Conservation (phyloP, 1,140 invertebrate species). For the Lepidurus packardi region DNA sequence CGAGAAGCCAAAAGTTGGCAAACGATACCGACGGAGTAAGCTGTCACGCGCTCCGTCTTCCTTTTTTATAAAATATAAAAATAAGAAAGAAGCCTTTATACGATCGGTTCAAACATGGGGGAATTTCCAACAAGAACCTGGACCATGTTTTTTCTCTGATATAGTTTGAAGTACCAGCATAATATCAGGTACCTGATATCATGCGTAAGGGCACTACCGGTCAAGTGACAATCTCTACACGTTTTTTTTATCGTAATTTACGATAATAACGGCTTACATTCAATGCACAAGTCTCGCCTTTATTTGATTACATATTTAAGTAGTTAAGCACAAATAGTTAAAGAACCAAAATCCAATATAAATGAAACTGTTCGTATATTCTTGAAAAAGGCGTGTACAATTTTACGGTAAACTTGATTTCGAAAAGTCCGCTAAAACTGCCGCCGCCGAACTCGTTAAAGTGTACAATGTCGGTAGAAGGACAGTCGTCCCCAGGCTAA, state of each 20-base stretch:
- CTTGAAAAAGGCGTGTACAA: no score
- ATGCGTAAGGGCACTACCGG: not conserved
- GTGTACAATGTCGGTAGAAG: no score
- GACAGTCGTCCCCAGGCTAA: no score
- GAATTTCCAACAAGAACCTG: not conserved
- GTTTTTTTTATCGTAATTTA: not conserved
- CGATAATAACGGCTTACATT: no score
- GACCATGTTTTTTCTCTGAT: not conserved
- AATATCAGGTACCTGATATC: slow-evolving; percentile 16
- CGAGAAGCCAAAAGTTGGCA: slow-evolving; percentile 16
- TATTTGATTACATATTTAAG: no score
- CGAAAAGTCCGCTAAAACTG: no score
- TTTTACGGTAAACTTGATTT: no score
- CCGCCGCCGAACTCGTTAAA: no score
- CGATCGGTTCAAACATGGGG: not conserved
- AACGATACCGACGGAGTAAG: not conserved
- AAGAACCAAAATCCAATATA: no score
- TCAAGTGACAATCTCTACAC: not conserved
- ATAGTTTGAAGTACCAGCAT: not conserved
- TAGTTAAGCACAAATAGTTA: no score
- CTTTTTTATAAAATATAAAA: not conserved
- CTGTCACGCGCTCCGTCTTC: slow-evolving; percentile 1
- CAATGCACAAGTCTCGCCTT: no score
- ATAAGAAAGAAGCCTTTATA: not conserved
- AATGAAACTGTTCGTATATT: no score